Evolutionary conservation across 2,888 invertebrate genomes (phyloP).

Genomic region (Pseudoips prasinana): DNA sequence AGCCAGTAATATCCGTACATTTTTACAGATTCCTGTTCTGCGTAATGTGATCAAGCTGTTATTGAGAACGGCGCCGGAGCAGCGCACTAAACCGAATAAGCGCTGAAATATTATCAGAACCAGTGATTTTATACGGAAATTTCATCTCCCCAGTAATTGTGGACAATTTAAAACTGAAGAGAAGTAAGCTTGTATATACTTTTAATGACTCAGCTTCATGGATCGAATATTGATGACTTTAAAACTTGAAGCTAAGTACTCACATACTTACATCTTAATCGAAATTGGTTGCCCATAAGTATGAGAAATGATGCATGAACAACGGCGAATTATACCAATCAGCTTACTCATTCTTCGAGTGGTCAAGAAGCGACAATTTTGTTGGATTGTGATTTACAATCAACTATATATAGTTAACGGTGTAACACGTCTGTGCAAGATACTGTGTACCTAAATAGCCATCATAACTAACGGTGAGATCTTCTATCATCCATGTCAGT

Average conservation of each 20-base stretch:
- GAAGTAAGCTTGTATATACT: too few relatives aligned
- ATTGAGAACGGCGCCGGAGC: conserved; percentile 50
- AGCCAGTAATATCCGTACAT: conserved; percentile 63
- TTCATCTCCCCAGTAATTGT: too few relatives aligned
- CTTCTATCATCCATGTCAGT: conserved; percentile 28
- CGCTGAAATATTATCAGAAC: conserved; percentile 19
- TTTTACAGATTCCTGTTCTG: conserved; percentile 58
- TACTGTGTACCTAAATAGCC: conserved; percentile 28
- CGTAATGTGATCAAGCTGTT: conserved; percentile 41
- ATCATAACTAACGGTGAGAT: conserved; percentile 37
- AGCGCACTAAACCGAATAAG: conserved; percentile 12
- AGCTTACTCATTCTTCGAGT: too few relatives aligned
- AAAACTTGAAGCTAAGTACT: too few relatives aligned
- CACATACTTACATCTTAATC: too few relatives aligned
- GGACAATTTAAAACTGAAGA: too few relatives aligned
- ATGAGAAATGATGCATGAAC: too few relatives aligned
- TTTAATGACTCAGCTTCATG: too few relatives aligned
- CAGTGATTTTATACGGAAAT: conserved; percentile 21
- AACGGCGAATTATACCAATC: too few relatives aligned
- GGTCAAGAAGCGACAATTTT: too few relatives aligned
- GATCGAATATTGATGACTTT: too few relatives aligned
- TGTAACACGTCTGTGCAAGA: conserved; percentile 20
- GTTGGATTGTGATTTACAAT: conserved; percentile 4
- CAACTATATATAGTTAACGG: conserved; percentile 29
- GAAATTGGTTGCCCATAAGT: too few relatives aligned